Evolutionary conservation across 2,888 invertebrate species (phyloP), one percentile per base, ranked within the genome.

Genomic region (Gasteruption jaculator): DNA sequence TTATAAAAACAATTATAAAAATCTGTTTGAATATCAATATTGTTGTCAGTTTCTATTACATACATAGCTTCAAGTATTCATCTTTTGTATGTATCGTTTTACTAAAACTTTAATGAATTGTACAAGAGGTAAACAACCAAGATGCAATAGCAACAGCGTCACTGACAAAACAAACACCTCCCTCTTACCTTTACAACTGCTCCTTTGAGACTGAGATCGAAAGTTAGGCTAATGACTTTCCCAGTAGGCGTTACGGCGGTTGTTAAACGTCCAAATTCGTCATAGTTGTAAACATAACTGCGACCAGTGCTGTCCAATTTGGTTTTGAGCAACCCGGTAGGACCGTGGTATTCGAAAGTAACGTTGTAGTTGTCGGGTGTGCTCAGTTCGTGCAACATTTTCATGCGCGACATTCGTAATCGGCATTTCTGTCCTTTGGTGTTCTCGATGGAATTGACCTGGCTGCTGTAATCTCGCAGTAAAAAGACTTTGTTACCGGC

Each of bases 161-260:
- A n/a, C n/a, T n/a, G n/a, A n/a, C n/a, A n/a, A n/a, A n/a, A n/a
- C n/a, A n/a, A n/a, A n/a, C n/a, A n/a, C n/a, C n/a, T n/a, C n/a
- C n/a, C n/a, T n/a, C n/a, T n/a, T n/a, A n/a, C 84, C 60, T 85
- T 83, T 0, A 92, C 91, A 8, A 86, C 86, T 0, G 93, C 93
- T 1, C 93, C 93, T 71, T 91, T 91, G 10, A 89, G 74, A 59
- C 90, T 91, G n/a, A 93, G 75, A 71, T 93, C 92, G 61, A 92
- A 93, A 3, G 85, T 84, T 1, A 93, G 72, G 46, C 85, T 85
- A 38, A 93, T 90, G 12, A 92, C 86, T 73, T 92, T 85, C 5
- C 95, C 95, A n/a, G 94, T 95, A 0, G 96, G 95, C 5, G 92
- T 92, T 0, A 94, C 89, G 1, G 93, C 91, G 8, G 87, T 86